Evolutionary conservation across 2,888 invertebrate species (phyloP), one percentile per base, ranked within the genome.

Genomic region (Phania funesta): DNA sequence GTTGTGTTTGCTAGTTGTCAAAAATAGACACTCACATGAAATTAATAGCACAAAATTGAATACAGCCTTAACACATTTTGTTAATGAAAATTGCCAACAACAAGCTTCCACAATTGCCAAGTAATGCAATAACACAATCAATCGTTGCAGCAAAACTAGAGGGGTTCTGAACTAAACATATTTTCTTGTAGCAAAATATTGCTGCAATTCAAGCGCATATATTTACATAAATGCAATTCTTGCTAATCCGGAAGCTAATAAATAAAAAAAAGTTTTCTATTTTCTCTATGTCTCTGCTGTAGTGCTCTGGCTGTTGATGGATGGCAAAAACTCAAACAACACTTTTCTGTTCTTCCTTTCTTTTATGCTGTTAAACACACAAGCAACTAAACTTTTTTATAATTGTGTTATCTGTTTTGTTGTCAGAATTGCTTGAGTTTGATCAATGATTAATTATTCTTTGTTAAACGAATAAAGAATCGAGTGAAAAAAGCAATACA

Each of bases 181-280:
- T 35, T 7, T 5, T 16, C 41, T n/a, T 44, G n/a, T 18, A 44
- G 7, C 18, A 16, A 7, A 44, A 44, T 41, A 41, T n/a, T 3
- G 5, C n/a, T 38, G n/a, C n/a, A n/a, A n/a, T n/a, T n/a, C n/a
- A n/a, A n/a, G n/a, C n/a, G n/a, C n/a, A n/a, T n/a, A n/a, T n/a
- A n/a, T n/a, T n/a, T n/a, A n/a, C n/a, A 29, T 29, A 29, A 6
- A 44, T 5, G 16, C 16, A 44, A 50, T 71, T 78, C 71, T 65
- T 35, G 77, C n/a, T 78, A 74, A 82, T 82, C 82, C 82, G 82
- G 82, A 82, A 82, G 82, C 54, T 52, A 70, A 82, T 78, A 67
- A 56, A 54, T 7, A 50, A 35, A 16, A 6, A 52, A 56, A 20
- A n/a, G 16, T 50, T 50, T 60, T 5, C 50, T 38, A 18, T 38